Evolutionary conservation across 2,797 vertebrate species (phyloP).

Genomic region (Tadarida brasiliensis): DNA sequence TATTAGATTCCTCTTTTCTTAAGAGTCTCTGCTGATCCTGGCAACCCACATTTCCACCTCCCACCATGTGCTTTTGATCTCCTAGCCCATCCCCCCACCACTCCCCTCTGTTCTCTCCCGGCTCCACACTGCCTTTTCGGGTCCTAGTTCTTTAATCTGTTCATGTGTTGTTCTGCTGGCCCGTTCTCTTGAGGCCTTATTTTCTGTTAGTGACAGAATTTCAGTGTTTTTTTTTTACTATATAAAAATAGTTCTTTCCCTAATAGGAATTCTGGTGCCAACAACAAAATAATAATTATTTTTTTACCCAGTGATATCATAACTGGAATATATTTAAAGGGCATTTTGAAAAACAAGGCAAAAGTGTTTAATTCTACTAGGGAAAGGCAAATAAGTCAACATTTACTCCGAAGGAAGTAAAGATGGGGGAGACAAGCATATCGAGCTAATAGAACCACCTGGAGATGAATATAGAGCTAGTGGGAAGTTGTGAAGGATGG

Average conservation of each 20-base stretch:
- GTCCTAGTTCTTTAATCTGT: background rate
- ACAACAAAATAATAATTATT: background rate
- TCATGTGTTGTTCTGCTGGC: background rate
- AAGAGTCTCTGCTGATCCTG: background rate
- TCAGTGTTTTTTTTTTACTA: background rate
- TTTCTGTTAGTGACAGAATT: slow-evolving; percentile 38
- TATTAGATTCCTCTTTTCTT: background rate
- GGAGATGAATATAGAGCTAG: too few species aligned
- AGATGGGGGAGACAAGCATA: background rate
- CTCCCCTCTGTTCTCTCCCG: background rate
- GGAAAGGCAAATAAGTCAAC: background rate
- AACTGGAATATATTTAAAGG: background rate
- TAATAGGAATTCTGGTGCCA: background rate
- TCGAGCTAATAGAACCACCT: background rate
- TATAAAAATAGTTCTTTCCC: slow-evolving; percentile 49
- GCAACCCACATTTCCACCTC: background rate
- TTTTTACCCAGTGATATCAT: background rate
- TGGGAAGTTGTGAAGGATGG: rapidly evolving
- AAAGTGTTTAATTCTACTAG: background rate
- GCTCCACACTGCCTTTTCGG: rapidly evolving
- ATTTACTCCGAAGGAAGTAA: background rate
- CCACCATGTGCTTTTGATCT: background rate
- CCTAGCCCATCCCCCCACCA: rapidly evolving
- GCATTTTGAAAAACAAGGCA: background rate
- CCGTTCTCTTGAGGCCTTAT: background rate